Evolutionary conservation across 1,140 invertebrate species (phyloP).

Genomic region (Bradysia coprophila): DNA sequence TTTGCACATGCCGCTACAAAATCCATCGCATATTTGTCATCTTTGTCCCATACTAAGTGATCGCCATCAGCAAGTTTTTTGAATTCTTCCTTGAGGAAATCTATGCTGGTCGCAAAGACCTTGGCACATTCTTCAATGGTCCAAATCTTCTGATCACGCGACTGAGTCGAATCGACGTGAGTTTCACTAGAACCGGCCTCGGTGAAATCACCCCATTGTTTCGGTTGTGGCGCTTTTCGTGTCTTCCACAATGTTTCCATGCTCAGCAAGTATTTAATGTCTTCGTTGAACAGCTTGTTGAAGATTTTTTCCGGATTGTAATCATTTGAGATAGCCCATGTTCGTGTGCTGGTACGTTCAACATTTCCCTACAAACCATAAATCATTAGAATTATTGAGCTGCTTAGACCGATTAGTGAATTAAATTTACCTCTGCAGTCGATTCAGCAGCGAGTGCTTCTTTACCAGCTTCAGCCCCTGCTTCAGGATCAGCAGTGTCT

Average conservation of each 20-base stretch:
- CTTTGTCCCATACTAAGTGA: conserved; percentile 92
- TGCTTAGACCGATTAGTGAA: neutral
- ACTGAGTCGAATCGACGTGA: conserved; percentile 21
- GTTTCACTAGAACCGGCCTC: conserved; percentile 29
- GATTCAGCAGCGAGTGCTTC: conserved; percentile 18
- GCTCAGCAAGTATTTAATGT: conserved; percentile 84
- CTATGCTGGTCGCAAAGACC: conserved; percentile 57
- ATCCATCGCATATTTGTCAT: conserved; percentile 85
- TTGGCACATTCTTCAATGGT: conserved; percentile 41
- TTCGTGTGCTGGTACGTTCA: conserved; percentile 64
- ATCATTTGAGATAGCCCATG: conserved; percentile 67
- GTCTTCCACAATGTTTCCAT: conserved; percentile 95
- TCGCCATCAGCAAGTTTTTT: conserved; percentile 36
- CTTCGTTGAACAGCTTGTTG: conserved; percentile 83
- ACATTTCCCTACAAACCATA: conserved; percentile 44
- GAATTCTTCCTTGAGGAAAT: conserved; percentile 43
- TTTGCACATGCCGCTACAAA: conserved; percentile 94
- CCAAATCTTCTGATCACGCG: conserved; percentile 70
- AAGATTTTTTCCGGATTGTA: conserved; percentile 77
- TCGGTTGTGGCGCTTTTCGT: conserved; percentile 58
- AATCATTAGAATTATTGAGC: neutral
- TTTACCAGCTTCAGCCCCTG: conserved; percentile 27
- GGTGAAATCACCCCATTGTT: conserved; percentile 50
- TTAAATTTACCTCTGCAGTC: conserved; percentile 6
- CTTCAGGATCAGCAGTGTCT: conserved; percentile 86